Conservation (phyloP, 53 echinoderm and acorn worm genomes). For the Apostichopus leukothele region DNA sequence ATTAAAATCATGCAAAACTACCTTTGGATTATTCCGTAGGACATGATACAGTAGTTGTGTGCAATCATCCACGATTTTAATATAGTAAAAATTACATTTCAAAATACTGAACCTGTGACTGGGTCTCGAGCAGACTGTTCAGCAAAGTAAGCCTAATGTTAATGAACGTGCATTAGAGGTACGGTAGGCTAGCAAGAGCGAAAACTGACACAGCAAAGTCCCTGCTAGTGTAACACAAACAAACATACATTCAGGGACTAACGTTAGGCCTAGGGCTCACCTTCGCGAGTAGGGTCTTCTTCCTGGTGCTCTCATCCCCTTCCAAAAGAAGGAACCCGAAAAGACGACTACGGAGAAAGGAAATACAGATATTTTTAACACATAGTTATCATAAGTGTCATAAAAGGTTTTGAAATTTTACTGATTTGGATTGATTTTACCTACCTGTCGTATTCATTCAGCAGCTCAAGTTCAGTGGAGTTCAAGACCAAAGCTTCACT, state of each 20-base stretch:
- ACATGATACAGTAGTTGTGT: no score
- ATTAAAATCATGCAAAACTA: no score
- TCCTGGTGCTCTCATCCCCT: constrained; percentile 81
- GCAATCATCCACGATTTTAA: no score
- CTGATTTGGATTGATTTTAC: not conserved
- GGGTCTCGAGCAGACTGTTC: not conserved
- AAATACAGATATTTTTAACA: constrained; percentile 1
- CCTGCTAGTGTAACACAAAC: constrained; percentile 28
- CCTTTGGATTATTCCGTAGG: no score
- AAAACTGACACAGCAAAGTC: not conserved
- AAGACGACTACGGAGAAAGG: constrained; percentile 71
- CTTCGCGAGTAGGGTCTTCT: constrained; percentile 87
- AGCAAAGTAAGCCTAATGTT: constrained; percentile 15
- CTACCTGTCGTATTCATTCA: constrained; percentile 50
- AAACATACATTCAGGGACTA: constrained; percentile 9
- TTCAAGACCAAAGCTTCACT: constrained; percentile 46
- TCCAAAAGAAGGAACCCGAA: constrained; percentile 93
- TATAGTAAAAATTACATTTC: not conserved
- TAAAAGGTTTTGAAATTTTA: not conserved
- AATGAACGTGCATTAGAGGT: not conserved
- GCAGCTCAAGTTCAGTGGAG: constrained; percentile 43
- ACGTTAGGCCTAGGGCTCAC: constrained; percentile 57
- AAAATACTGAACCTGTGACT: not conserved
- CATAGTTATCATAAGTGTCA: not conserved
- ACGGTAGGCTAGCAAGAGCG: constrained; percentile 15